Base-by-base conservation (phyloP, 2,888 invertebrate species). In the Gastrophysa polygoni region DNA sequence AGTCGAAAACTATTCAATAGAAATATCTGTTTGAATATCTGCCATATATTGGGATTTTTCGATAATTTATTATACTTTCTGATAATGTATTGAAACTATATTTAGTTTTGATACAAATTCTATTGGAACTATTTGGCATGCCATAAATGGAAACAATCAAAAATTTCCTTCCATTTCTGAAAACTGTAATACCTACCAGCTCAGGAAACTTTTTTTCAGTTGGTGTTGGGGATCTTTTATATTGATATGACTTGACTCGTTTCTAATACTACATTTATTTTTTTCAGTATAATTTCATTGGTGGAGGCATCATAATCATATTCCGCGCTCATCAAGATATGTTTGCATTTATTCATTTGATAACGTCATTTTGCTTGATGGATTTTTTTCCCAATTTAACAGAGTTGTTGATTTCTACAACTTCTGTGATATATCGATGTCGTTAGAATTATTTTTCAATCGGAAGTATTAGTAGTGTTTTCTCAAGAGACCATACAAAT, bases 221-320 rank as follows among this genome's bases (percentile, higher is more conserved):
- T 7, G 14, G 18, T 32, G 5, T 17, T 44, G 6, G 11, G n/a
- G 17, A 14, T 21, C 21, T 10, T 44, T n/a, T 11, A 29, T 24
- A 18, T 29, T 16, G 14, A 14, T 38, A 38, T 38, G 14, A 55
- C 18, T 46, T 21, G 32, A 6, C 24, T 32, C 54, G 20, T 51
- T 57, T 48, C 57, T 47, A 55, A 55, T 54, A 50, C 24, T 62
- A 73, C 72, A 75, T 74, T 64, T 72, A 67, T 76, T 76, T 78
- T 77, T 78, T 79, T 78, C 78, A 78, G 78, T 79, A 74, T 78
- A 78, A 78, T 76, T 68, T 77, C 75, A 77, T 78, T 78, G 78
- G 77, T 78, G 77, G 77, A 75, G 77, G 77, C 74, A 74, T 75
- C 74, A 73, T 73, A 61, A 66, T 75, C 75, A 74, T 75, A 69